Conservation (phyloP, 2,797 vertebrate genomes). For the Pipistrellus nathusii region DNA sequence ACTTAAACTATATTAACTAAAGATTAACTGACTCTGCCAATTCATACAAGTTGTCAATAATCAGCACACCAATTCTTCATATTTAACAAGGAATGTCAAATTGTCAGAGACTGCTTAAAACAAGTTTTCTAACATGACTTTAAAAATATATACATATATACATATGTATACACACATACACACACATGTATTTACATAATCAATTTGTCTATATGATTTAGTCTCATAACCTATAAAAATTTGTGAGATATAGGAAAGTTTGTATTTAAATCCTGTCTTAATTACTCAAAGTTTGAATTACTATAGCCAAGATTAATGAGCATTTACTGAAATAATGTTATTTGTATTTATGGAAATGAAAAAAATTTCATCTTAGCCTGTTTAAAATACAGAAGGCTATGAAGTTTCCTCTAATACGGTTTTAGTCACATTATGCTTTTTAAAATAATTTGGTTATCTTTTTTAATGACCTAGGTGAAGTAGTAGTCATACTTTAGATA, state of each 20-base stretch:
- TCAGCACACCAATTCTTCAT: neutral
- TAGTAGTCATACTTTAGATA: neutral
- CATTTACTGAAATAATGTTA: neutral
- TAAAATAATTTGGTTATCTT: neutral
- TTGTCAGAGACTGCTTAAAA: neutral
- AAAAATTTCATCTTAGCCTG: neutral
- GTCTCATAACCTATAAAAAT: conserved; percentile 4
- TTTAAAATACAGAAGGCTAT: neutral
- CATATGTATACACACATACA: no score
- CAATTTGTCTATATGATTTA: conserved; percentile 17
- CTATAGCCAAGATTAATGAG: neutral
- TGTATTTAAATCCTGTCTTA: neutral
- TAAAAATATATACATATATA: neutral
- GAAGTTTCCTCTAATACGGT: neutral
- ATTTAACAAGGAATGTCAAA: neutral
- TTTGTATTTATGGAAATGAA: neutral
- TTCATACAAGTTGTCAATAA: neutral
- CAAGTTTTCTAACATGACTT: conserved; percentile 41
- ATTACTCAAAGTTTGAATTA: neutral
- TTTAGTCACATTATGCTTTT: neutral
- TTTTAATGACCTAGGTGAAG: neutral
- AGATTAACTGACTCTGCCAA: neutral
- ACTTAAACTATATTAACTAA: neutral
- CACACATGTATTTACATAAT: neutral
- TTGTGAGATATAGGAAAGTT: neutral